Conservation (phyloP, 2,113 vertebrate genomes). For the Pachyramphus minor region DNA sequence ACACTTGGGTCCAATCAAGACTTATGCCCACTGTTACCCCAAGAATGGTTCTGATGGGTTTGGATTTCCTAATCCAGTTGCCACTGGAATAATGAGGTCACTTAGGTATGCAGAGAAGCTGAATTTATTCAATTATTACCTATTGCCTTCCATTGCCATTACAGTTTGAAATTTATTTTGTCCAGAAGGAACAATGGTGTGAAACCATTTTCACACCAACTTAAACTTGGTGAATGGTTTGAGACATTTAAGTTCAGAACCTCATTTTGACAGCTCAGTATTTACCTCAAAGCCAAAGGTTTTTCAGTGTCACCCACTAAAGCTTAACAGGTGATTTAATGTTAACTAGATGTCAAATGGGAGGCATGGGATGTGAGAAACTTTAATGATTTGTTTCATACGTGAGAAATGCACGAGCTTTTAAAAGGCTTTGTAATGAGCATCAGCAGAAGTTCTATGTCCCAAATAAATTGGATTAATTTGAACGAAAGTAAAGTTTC, state of each 20-base stretch:
- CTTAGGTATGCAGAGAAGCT: background rate
- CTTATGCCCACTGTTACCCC: background rate
- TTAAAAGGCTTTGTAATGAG: background rate
- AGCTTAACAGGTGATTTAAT: background rate
- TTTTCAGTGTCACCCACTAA: background rate
- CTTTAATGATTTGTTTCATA: background rate
- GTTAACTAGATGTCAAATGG: background rate
- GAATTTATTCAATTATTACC: background rate
- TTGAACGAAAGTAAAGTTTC: background rate
- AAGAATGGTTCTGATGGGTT: background rate
- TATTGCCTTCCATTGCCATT: background rate
- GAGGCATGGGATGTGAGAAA: background rate
- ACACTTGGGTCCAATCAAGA: background rate
- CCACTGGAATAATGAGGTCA: background rate
- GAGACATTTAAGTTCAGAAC: background rate
- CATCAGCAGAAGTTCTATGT: background rate
- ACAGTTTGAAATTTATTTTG: background rate
- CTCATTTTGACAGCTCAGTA: background rate
- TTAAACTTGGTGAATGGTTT: too few relatives aligned
- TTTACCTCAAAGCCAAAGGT: background rate
- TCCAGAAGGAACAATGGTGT: background rate
- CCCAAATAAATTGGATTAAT: background rate
- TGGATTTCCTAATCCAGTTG: background rate
- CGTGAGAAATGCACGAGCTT: background rate
- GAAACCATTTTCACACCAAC: too few relatives aligned